phyloP scores from a whole-genome alignment of 2,797 vertebrate species.

The Ptychadena robeensis region DNA sequence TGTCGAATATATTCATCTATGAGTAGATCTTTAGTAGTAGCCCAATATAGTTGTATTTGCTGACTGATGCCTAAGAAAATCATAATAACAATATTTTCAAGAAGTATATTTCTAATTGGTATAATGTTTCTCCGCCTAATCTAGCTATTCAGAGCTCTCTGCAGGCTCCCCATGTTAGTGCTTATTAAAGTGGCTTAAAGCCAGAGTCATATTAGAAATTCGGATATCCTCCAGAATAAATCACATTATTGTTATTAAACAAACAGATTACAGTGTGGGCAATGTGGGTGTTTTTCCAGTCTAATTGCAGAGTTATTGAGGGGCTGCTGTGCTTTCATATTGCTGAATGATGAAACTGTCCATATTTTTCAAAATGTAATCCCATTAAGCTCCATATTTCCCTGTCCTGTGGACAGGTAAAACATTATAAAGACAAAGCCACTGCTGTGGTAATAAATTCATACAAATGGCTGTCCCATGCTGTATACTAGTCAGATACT shows the following conservation, averaged over 20 bases:
- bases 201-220: slow-evolving; percentile 57
- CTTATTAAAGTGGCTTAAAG: slow-evolving; percentile 42
- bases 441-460: slow-evolving; percentile 5
- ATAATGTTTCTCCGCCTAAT: slow-evolving; percentile 55
- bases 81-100: neutral
- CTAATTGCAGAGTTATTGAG: slow-evolving; percentile 11
- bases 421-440: slow-evolving; percentile 29
- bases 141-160: slow-evolving; percentile 49
- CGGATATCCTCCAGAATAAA: slow-evolving; percentile 41
- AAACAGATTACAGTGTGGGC: slow-evolving; percentile 51
- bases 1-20: no score
- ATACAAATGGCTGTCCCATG: neutral
- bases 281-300: slow-evolving; percentile 43
- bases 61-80: neutral
- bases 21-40: no score
- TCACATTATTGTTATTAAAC: slow-evolving; percentile 58
- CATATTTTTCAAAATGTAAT: slow-evolving; percentile 38
- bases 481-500: neutral
- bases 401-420: slow-evolving; percentile 6
- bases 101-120: slow-evolving; percentile 45
- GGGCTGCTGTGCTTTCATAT: slow-evolving; percentile 14
- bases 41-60: neutral
- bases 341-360: neutral
- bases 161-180: slow-evolving; percentile 20
- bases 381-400: slow-evolving; percentile 30